Evolutionary conservation across 2,113 vertebrate genomes (phyloP).

Genomic region (Peromyscus polionotus): DNA sequence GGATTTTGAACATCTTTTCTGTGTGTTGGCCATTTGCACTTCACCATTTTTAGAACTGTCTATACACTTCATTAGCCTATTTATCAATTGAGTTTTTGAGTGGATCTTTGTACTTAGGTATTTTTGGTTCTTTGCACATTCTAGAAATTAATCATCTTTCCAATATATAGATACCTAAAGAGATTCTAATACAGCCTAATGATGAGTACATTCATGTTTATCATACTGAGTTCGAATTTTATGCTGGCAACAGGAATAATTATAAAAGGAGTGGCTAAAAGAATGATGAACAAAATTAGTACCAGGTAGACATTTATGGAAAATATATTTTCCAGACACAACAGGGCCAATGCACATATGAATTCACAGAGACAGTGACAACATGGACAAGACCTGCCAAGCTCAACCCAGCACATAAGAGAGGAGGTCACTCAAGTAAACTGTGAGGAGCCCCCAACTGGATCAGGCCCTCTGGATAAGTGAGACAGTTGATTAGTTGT

Average conservation of each 20-base stretch:
- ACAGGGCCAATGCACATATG: not conserved
- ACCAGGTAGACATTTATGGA: not conserved
- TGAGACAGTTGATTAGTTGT: no score
- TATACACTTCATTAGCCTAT: not conserved
- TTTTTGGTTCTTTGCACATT: not conserved
- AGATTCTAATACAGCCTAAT: not conserved
- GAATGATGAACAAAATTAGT: not conserved
- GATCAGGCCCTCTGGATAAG: no score
- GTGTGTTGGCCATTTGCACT: not conserved
- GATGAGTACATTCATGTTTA: not conserved
- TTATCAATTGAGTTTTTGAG: not conserved
- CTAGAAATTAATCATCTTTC: not conserved
- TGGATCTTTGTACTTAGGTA: no score
- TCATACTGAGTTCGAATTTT: not conserved
- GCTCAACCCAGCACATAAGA: not conserved
- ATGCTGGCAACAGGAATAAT: no score
- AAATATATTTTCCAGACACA: not conserved
- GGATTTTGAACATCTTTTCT: not conserved
- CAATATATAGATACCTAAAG: no score
- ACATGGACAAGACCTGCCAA: not conserved
- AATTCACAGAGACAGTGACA: not conserved
- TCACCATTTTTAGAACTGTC: not conserved
- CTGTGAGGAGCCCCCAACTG: no score
- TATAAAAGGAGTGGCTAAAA: not conserved
- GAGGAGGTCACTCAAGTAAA: no score